Percentiles rank a stretch among this genome's conserved stretches.
phyloP scores from a whole-genome alignment of 2,888 invertebrate genomes.

The Plebejus melissa region DNA sequence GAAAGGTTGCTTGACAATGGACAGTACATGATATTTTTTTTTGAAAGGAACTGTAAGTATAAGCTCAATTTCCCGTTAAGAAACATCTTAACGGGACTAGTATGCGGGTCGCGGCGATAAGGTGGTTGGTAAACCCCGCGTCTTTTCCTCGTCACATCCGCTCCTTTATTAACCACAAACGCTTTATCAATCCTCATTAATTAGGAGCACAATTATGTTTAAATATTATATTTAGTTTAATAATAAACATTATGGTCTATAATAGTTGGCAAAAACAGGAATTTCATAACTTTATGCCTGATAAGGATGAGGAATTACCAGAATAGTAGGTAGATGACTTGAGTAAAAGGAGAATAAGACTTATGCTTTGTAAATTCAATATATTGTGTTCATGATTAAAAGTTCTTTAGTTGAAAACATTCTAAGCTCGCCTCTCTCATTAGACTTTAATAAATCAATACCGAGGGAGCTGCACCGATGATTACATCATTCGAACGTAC shows the following conservation, averaged over 20 bases:
- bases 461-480: neutral
- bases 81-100: conserved; percentile 5
- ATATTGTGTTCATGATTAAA: neutral
- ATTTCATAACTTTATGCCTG: neutral
- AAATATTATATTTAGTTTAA: neutral
- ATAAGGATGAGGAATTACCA: neutral
- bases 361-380: neutral
- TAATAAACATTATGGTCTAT: neutral
- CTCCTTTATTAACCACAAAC: neutral
- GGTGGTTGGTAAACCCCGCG: neutral
- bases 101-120: conserved; percentile 4
- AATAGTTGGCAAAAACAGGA: neutral
- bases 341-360: neutral
- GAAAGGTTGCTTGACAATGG: neutral
- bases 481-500: conserved; percentile 20
- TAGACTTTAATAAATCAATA: conserved; percentile 7
- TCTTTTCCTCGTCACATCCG: conserved; percentile 1
- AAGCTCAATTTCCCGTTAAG: neutral
- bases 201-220: neutral
- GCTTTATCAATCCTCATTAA: conserved; percentile 7
- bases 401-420: neutral
- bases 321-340: neutral
- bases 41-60: too few species aligned
- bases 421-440: neutral
- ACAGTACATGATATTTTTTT: too few species aligned